Percentiles rank a stretch among this genome's conserved stretches.
Conservation (phyloP, 2,888 invertebrate genomes). For the Nyleta sp. region DNA sequence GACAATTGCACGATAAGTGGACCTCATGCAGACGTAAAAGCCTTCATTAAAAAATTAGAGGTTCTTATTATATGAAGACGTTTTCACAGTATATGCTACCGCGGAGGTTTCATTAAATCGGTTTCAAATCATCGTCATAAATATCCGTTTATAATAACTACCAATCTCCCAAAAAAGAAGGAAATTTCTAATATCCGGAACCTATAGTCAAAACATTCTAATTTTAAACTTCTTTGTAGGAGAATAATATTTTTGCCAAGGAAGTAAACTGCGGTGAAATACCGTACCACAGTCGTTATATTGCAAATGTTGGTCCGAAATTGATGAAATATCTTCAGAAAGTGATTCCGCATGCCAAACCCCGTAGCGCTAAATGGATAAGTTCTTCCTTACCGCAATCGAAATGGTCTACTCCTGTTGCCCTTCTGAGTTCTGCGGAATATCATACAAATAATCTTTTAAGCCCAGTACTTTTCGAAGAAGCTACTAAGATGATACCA, state of each 20-base stretch:
- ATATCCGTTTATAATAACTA: too few relatives aligned
- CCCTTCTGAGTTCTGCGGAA: slow-evolving; percentile 89
- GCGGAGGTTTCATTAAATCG: too few relatives aligned
- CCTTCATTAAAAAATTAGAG: too few relatives aligned
- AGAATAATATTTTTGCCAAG: slow-evolving; percentile 87
- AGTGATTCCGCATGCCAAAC: slow-evolving; percentile 87
- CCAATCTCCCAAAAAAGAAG: too few relatives aligned
- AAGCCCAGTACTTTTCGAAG: slow-evolving; percentile 89
- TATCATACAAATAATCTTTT: slow-evolving; percentile 94
- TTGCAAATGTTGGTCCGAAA: slow-evolving; percentile 88
- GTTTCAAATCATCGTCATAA: too few relatives aligned
- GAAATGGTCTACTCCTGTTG: slow-evolving; percentile 88
- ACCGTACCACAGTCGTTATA: slow-evolving; percentile 94
- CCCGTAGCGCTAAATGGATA: slow-evolving; percentile 90
- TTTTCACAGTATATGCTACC: too few relatives aligned
- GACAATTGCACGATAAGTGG: too few relatives aligned
- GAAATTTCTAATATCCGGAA: too few relatives aligned
- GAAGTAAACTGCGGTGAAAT: slow-evolving; percentile 94
- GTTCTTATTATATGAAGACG: too few relatives aligned
- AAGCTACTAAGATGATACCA: slow-evolving; percentile 91
- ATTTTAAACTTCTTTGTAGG: not conserved
- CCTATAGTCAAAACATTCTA: too few relatives aligned
- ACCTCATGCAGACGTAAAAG: too few relatives aligned
- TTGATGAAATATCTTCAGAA: slow-evolving; percentile 86
- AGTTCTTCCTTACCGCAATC: slow-evolving; percentile 91